These are phyloP conservation scores for Sebastes nivosus DNA, from an alignment of 2,797 vertebrate species.

Conservation along the genomic window DNA sequence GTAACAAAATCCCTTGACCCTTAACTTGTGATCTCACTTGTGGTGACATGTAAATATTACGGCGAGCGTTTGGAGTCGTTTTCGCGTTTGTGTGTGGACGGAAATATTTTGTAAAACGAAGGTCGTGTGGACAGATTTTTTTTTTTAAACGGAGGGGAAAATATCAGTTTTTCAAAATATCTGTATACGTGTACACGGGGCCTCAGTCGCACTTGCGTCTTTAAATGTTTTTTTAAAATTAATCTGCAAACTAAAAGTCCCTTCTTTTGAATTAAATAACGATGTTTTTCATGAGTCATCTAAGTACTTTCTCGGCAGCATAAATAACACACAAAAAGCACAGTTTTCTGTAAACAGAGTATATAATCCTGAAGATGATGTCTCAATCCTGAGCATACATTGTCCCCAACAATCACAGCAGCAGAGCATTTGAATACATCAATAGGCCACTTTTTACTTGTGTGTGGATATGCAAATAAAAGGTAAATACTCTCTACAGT, in stretches of 20 bases:
- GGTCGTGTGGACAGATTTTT: no score
- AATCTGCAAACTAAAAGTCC: neutral
- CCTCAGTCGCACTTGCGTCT: neutral
- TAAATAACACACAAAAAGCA: neutral
- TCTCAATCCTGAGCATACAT: neutral
- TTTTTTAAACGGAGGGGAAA: no score
- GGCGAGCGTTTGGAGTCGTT: no score
- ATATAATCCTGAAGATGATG: neutral
- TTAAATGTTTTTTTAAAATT: neutral
- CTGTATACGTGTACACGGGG: rapidly evolving
- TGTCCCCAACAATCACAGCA: slow-evolving; percentile 4
- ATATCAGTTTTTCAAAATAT: no score
- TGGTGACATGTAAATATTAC: no score
- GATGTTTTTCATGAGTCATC: neutral
- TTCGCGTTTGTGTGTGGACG: no score
- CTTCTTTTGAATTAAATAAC: neutral
- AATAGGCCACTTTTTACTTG: neutral
- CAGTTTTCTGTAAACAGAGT: neutral
- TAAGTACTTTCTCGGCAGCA: neutral
- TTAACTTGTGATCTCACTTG: no score
- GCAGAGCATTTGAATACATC: slow-evolving; percentile 8
- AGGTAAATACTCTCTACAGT: slow-evolving; percentile 3
- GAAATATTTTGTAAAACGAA: no score
- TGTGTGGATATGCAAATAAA: slow-evolving; percentile 22
- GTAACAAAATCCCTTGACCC: no score